Conservation (phyloP, 2,888 invertebrate genomes). For the Polia nebulosa region DNA sequence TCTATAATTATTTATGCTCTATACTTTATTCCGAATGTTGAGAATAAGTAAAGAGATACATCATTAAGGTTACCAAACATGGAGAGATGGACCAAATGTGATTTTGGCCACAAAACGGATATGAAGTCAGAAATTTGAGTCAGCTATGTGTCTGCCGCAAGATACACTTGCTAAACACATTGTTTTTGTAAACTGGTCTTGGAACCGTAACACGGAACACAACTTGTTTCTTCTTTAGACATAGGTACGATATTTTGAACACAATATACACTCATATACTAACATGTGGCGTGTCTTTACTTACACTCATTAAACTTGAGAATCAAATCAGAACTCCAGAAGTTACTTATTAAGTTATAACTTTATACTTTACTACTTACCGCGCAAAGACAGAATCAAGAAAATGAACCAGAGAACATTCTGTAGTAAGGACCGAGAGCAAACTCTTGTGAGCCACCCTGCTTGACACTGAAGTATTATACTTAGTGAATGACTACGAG, state of each 20-base stretch:
- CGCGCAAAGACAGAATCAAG: slow-evolving; percentile 1
- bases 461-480: not conserved
- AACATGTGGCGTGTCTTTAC: not conserved
- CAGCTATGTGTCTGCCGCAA: no score
- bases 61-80: not conserved
- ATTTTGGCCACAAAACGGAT: not conserved
- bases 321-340: not conserved
- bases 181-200: not conserved
- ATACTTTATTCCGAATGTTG: not conserved
- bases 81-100: not conserved
- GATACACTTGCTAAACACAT: not conserved
- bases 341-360: not conserved
- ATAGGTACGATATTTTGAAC: no score
- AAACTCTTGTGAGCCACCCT: not conserved
- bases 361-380: slow-evolving; percentile 13
- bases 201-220: not conserved
- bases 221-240: not conserved
- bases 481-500: not conserved
- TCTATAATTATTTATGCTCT: not conserved
- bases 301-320: not conserved
- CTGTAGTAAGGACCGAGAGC: not conserved
- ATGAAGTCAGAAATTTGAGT: no score
- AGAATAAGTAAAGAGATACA: not conserved
- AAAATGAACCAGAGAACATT: slow-evolving; percentile 18
- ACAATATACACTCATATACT: not conserved